Base-by-base conservation (phyloP, 2,888 invertebrate genomes). In the Trilocha varians region DNA sequence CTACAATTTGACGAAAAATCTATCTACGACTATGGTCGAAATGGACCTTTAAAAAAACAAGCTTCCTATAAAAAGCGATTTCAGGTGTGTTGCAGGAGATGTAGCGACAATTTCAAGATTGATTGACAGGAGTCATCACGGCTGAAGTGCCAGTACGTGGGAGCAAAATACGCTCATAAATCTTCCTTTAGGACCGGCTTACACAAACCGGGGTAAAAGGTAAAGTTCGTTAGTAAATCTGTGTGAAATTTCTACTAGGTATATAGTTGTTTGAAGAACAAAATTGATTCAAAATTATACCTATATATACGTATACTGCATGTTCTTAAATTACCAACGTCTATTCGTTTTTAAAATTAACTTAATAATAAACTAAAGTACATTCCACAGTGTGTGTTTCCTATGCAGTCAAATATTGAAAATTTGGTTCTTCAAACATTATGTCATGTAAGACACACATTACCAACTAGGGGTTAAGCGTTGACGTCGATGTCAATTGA, bases 401-500 rank as follows among this genome's bases (percentile, higher is more conserved):
- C 17, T 48, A 41, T 39, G 36, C 34, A 17, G 18, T 39, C 33
- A 32, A 44, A 25, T 40, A 32, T 32, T 34, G 38, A 37, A 36
- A 44, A 41, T 35, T 18, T 45, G 42, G 38, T 33, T 39, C 45
- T 41, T 45, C 45, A 34, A 38, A 44, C 6, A 34, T n/a, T n/a
- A n/a, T 38, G 36, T 47, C 70, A 79, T 82, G 73, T 78, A 61
- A 67, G 45, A 58, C 71, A 40, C 55, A 49, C 51, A 49, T 59
- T 52, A 51, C 42, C 48, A 50, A 47, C 48, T 50, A 53, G 62
- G 67, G 78, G 78, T 78, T 82, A 80, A 79, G 71, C 75, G 79
- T 72, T 76, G 78, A 79, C 76, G 71, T 68, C 64, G 61, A 62
- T 77, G 79, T 84, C 80, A 82, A 79, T 80, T 73, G 79, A 77